Evolutionary conservation across 2,113 vertebrate species (phyloP), one percentile per base, ranked within the genome.

Genomic region (Aramus guarauna): DNA sequence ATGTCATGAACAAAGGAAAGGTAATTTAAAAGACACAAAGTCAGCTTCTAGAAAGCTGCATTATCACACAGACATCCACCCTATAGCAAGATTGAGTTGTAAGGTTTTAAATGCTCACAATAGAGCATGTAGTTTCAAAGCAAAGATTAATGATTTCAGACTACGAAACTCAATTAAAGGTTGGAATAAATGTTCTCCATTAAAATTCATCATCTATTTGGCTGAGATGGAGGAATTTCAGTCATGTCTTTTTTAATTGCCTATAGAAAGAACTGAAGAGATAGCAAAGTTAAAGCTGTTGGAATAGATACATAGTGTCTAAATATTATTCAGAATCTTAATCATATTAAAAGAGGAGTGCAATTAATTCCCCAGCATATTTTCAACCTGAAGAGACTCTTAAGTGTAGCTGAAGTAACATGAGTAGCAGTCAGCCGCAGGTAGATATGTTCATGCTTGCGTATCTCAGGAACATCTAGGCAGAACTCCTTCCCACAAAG

Each of bases 121-220:
- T 83, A 92, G 66, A 92, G 43, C 66, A 24, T 16, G 8, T 91
- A 68, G 85, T 83, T 96, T 96, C 59, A 95, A 96, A 95, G 78
- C 77, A 74, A 92, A 93, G 71, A 93, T 62, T 67, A 93, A 93
- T 91, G 36, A 88, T 98, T 97, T 97, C 63, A 96, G 90, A 86
- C 91, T 96, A 90, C 80, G 94, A 97, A 77, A 95, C 81, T 96
- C 97, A 97, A 98, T 97, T 97, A 96, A 95, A 90, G 80, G 87
- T 91, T 97, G 41, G 48, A 88, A 93, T 97, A 96, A 97, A 87
- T 93, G 92, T 93, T 96, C 92, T 94, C 90, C 47, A 58, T 96
- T 95, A 97, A 88, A 94, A 95, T 91, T 96, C 83, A 92, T 94
- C 86, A 59, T 97, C 85, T 74, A 18, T 86, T 94, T 94, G 92